phyloP scores from a whole-genome alignment of 2,113 vertebrate genomes.

The Galeopterus variegatus region DNA sequence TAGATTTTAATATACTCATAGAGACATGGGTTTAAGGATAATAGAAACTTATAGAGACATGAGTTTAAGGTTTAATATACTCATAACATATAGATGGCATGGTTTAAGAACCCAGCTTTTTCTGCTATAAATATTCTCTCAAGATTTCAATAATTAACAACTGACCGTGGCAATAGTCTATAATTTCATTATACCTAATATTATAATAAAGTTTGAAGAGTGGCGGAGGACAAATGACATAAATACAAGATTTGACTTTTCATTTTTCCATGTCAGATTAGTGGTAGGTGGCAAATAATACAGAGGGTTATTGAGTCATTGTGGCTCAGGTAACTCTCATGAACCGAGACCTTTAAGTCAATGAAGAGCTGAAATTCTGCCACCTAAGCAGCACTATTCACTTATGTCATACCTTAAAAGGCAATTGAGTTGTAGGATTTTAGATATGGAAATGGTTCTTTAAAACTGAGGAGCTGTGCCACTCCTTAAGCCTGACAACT shows the following conservation, averaged over 20 bases:
- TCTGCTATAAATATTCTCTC: not conserved
- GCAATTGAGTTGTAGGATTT: not conserved
- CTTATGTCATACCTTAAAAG: not conserved
- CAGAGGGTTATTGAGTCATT: not conserved
- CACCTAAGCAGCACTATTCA: not conserved
- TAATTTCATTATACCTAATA: not conserved
- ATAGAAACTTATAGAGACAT: too few species aligned
- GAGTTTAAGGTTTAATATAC: too few species aligned
- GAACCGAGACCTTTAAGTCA: not conserved
- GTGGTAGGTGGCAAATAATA: not conserved
- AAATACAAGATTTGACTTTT: not conserved
- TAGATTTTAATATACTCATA: slow-evolving; percentile 28
- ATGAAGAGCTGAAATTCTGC: not conserved
- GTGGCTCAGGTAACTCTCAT: not conserved
- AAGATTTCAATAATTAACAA: not conserved
- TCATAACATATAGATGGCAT: not conserved
- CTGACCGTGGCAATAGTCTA: not conserved
- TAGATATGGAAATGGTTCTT: not conserved
- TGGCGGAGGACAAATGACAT: not conserved
- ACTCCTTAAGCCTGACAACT: not conserved
- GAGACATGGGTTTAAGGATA: too few species aligned
- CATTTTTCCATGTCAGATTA: slow-evolving; percentile 6
- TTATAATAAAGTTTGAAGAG: not conserved
- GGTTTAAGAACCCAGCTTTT: not conserved
- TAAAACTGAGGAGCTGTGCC: not conserved